phyloP scores from a whole-genome alignment of 2,113 vertebrate species.

The Dromaius novaehollandiae region DNA sequence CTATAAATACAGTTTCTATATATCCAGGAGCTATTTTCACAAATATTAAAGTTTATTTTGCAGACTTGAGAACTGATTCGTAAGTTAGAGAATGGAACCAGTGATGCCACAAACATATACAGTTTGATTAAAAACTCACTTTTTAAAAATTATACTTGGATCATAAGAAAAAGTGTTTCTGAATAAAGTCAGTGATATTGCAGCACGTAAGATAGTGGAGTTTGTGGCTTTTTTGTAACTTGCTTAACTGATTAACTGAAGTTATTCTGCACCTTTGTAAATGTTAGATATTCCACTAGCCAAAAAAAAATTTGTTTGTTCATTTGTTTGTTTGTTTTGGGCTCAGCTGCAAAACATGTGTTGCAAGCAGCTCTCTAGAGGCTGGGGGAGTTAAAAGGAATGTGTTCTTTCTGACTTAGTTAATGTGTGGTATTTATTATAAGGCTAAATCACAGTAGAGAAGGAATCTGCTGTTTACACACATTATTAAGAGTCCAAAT shows the following conservation, averaged over 20 bases:
- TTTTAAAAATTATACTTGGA: not conserved
- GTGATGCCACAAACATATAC: not conserved
- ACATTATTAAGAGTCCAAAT: no score
- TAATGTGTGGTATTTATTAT: not conserved
- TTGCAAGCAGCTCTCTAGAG: not conserved
- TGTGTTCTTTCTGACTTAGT: not conserved
- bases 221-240: not conserved
- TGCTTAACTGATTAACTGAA: not conserved
- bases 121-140: not conserved
- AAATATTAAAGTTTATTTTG: not conserved
- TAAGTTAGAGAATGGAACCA: not conserved
- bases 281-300: not conserved
- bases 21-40: not conserved
- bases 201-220: rapidly evolving
- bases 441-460: not conserved
- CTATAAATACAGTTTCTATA: not conserved
- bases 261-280: not conserved
- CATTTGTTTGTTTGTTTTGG: not conserved
- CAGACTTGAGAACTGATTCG: not conserved
- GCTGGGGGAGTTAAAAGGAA: not conserved
- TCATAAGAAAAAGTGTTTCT: not conserved
- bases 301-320: not conserved
- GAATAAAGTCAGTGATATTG: not conserved
- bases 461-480: not conserved
- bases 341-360: not conserved